Percentiles rank a stretch among this genome's conserved stretches.
Evolutionary conservation across 2,113 vertebrate species (phyloP).

Genomic region (Rhynchomys soricoides): DNA sequence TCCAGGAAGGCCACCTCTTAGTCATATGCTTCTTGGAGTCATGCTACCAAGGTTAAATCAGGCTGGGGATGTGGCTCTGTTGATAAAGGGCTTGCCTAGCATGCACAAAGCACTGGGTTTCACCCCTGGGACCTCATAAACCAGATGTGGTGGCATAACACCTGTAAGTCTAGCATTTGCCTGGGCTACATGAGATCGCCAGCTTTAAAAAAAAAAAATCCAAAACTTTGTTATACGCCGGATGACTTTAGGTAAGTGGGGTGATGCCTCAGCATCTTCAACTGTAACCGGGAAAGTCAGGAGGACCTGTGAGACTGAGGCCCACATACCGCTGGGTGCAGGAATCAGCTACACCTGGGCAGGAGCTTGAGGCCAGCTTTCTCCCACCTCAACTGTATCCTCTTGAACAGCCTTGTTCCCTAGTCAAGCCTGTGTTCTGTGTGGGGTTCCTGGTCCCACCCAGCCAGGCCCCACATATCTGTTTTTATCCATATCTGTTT

Average conservation of each 20-base stretch:
- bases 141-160: too few relatives aligned
- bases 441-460: rapidly evolving
- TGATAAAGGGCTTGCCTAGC: neutral
- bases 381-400: neutral
- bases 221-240: neutral
- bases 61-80: neutral
- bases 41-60: rapidly evolving
- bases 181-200: neutral
- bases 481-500: neutral
- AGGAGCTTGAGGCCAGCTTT: neutral
- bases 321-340: rapidly evolving
- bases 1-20: neutral
- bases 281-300: neutral
- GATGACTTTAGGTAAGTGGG: neutral
- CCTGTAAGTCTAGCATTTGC: too few relatives aligned
- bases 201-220: neutral
- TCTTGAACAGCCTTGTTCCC: rapidly evolving
- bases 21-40: neutral
- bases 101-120: neutral
- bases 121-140: neutral
- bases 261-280: neutral
- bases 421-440: neutral
- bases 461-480: neutral
- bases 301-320: neutral
- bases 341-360: neutral